Conservation (phyloP, 2,888 invertebrate species). For the Catonia carolina region DNA sequence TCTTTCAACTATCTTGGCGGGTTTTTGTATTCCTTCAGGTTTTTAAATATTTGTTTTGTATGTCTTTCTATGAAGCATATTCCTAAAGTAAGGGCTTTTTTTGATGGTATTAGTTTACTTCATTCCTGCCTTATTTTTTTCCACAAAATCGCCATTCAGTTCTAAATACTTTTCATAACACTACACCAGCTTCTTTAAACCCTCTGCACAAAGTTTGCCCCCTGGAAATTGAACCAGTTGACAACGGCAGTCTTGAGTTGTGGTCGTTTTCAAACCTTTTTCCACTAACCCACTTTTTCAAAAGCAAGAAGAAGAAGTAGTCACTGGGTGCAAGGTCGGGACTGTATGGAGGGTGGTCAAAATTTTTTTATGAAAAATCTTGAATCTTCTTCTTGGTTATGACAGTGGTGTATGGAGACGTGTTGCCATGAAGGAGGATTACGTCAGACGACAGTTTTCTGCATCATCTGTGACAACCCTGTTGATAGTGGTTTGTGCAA, state of each 20-base stretch:
- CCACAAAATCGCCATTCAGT: conserved; percentile 11
- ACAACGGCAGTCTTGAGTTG: conserved; percentile 7
- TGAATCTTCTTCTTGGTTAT: conserved; percentile 11
- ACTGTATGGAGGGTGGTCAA: conserved; percentile 23
- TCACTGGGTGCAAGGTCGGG: conserved; percentile 26
- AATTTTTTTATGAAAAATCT: conserved; percentile 13
- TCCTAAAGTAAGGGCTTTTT: background rate
- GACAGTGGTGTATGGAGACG: conserved; percentile 16
- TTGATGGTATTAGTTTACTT: background rate
- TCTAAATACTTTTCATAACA: conserved; percentile 9
- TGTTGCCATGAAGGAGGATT: conserved; percentile 17
- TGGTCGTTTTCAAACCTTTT: conserved; percentile 13
- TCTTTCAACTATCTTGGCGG: too few species aligned
- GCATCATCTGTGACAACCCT: background rate
- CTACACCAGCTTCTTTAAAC: conserved; percentile 1
- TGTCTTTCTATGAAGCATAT: too few species aligned
- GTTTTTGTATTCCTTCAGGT: too few species aligned
- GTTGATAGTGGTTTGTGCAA: background rate
- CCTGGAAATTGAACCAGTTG: background rate
- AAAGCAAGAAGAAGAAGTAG: conserved; percentile 16
- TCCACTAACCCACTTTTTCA: conserved; percentile 20
- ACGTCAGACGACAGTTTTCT: conserved; percentile 10
- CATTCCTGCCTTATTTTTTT: background rate
- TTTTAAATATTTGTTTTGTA: too few species aligned
- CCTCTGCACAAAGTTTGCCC: too few species aligned